Conservation (phyloP, 2,113 vertebrate genomes). For the Trematomus loennbergii region DNA sequence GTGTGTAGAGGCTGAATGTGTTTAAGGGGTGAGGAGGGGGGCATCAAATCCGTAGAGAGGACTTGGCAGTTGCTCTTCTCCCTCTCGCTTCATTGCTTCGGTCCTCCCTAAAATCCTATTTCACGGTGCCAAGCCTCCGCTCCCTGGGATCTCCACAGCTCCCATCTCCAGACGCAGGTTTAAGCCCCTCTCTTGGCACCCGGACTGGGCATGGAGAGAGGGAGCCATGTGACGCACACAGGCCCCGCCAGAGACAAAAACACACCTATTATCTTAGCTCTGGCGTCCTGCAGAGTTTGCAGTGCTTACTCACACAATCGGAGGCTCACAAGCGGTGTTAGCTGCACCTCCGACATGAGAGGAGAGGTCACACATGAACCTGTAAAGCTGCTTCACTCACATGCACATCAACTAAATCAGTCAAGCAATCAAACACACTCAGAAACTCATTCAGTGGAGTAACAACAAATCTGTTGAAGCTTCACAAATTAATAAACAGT, state of each 20-base stretch:
- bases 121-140: constrained; percentile 82
- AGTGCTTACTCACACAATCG: constrained; percentile 40
- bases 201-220: constrained; percentile 70
- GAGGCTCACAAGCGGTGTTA: constrained; percentile 17
- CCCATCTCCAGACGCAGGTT: constrained; percentile 83
- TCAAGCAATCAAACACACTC: constrained; percentile 52
- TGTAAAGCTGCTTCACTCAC: constrained; percentile 17
- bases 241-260: constrained; percentile 70
- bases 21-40: constrained; percentile 79
- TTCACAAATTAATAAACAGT: constrained; percentile 52
- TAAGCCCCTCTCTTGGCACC: constrained; percentile 83
- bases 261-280: constrained; percentile 76
- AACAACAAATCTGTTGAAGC: constrained; percentile 49
- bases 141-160: constrained; percentile 82
- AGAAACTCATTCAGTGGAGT: constrained; percentile 57
- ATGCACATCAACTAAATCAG: constrained; percentile 24
- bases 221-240: constrained; percentile 75
- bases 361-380: constrained; percentile 40
- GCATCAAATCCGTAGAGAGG: constrained; percentile 79
- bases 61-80: constrained; percentile 80
- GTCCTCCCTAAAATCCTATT: constrained; percentile 83
- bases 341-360: constrained; percentile 49
- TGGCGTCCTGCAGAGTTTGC: constrained; percentile 49
- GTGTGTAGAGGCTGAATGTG: constrained; percentile 58
- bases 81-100: constrained; percentile 81